Evolutionary conservation across 2,113 vertebrate species (phyloP), one percentile per base, ranked within the genome.

Genomic region (Mustela lutreola): DNA sequence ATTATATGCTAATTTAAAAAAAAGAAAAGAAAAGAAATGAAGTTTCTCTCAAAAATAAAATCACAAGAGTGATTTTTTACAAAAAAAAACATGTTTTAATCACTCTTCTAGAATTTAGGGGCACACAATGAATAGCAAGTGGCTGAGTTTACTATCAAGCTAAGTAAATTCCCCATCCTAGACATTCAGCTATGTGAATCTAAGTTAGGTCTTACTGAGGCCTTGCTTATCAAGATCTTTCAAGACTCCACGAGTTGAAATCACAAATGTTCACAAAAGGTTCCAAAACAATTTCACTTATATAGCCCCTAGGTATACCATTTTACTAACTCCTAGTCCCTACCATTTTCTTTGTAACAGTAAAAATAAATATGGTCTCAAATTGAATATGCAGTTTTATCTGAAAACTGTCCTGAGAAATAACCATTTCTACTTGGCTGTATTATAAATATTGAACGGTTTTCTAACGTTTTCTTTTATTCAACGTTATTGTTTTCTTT

Each of bases 341-440:
- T 80, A 86, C 36, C 18, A 62, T 45, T 87, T 75, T 75, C 67
- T 39, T 90, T 26, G 48, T 33, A 70, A 79, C 24, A 70, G 58
- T 88, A 92, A 85, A 93, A 90, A 53, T 76, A 86, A 79, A 67
- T 86, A 63, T 50, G 4, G 22, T 89, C 53, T 86, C 84, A 96
- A 89, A 94, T 5, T 71, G 42, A 95, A 89, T 79, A 89, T 45
- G 36, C 8, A 92, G 39, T 79, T 95, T 84, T 89, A 89, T 58
- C 79, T 84, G 60, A 89, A 93, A 93, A 85, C n/a, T 39, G 7
- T 89, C 63, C 50, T 87, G 62, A 90, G 48, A 63, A 93, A 48
- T 67, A 91, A 42, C 26, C 16, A 39, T 62, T 94, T 94, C 65
- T 94, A 63, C 8, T 39, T 76, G 21, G 3, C 73, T 86, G 18